Percentiles rank a stretch among this genome's conserved stretches.
Evolutionary conservation across 2,113 vertebrate species (phyloP).

Genomic region (Mormoops blainvillei): DNA sequence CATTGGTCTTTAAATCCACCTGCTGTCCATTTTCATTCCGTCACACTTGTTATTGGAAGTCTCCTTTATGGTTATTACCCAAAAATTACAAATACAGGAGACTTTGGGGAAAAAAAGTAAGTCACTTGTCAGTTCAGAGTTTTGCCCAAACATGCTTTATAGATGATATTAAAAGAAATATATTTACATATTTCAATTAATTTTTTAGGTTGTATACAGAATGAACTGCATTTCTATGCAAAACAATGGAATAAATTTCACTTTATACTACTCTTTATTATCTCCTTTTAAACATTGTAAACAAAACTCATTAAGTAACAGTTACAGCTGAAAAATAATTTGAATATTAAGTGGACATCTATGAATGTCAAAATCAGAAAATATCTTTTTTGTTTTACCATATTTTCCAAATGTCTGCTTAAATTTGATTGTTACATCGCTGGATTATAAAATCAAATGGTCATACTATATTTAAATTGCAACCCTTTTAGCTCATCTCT

Average conservation of each 20-base stretch:
- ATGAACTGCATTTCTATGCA: background rate
- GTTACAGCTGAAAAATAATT: background rate
- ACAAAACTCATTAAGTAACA: background rate
- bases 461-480: background rate
- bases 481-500: background rate
- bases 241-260: background rate
- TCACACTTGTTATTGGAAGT: background rate
- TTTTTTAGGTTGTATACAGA: background rate
- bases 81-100: background rate
- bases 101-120: background rate
- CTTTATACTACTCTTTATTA: background rate
- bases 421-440: background rate
- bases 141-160: background rate
- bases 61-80: background rate
- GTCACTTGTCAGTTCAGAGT: background rate
- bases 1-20: background rate
- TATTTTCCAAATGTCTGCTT: background rate
- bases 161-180: conserved; percentile 3
- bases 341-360: background rate
- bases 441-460: background rate
- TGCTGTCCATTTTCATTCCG: background rate
- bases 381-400: background rate
- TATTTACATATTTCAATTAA: background rate
- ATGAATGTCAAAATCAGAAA: background rate
- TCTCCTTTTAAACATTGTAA: background rate